phyloP scores from a whole-genome alignment of 1,140 invertebrate genomes.

The Bombus sibiricus region DNA sequence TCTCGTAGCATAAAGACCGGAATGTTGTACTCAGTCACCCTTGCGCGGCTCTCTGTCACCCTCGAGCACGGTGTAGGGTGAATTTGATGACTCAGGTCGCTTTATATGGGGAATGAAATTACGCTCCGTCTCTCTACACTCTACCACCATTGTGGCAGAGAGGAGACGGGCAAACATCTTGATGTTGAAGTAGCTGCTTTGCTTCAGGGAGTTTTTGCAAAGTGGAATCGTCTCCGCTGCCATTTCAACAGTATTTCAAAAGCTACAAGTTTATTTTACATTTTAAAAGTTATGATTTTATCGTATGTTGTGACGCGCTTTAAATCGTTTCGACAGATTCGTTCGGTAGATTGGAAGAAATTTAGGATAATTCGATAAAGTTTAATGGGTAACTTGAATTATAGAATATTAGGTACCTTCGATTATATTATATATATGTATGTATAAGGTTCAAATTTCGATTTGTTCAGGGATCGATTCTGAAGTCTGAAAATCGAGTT shows the following conservation, averaged over 20 bases:
- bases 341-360: background rate
- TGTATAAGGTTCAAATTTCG: no score
- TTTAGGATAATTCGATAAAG: background rate
- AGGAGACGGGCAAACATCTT: conserved; percentile 41
- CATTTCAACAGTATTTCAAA: background rate
- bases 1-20: background rate
- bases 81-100: conserved; percentile 62
- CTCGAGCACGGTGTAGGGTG: conserved; percentile 21
- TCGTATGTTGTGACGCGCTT: background rate
- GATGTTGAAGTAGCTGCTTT: conserved; percentile 5
- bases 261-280: no score
- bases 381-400: rapidly evolving
- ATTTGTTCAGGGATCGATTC: no score
- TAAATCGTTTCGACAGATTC: background rate
- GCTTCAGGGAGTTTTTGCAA: background rate
- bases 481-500: no score
- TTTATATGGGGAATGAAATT: conserved; percentile 53
- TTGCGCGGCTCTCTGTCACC: background rate
- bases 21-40: conserved; percentile 31
- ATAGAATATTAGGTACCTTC: background rate
- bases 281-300: no score
- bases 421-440: no score
- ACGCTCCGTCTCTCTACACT: conserved; percentile 3
- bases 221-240: no score
- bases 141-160: background rate